Percentiles rank a stretch among this genome's conserved stretches.
phyloP scores from a whole-genome alignment of 1,140 invertebrate species.

The Ceratosolen solmsi region DNA sequence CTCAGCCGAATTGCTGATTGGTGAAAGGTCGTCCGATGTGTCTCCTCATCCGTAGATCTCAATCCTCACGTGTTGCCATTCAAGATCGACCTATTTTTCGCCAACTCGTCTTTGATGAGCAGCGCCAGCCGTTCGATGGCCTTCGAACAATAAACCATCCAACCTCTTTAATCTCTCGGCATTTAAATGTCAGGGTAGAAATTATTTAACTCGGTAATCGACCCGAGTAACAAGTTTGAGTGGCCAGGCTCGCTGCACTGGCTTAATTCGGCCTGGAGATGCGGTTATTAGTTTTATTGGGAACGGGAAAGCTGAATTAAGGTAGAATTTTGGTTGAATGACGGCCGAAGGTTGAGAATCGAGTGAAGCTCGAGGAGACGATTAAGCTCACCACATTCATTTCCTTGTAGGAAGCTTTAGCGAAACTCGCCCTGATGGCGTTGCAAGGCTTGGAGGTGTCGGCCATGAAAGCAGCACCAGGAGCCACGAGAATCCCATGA shows the following conservation, averaged over 20 bases:
- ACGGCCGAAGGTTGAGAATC: no score
- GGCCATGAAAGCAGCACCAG: constrained; percentile 81
- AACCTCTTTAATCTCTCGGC: not conserved
- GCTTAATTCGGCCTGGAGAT: not conserved
- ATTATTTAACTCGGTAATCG: no score
- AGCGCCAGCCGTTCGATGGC: constrained; percentile 64
- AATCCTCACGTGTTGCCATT: constrained; percentile 59
- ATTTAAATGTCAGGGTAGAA: no score
- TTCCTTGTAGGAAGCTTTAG: constrained; percentile 77
- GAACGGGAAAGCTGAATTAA: not conserved
- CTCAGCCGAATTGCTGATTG: constrained; percentile 3
- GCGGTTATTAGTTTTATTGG: not conserved
- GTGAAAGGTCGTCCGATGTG: constrained; percentile 24
- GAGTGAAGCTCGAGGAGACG: not conserved
- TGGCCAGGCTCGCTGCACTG: not conserved
- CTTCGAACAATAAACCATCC: constrained; percentile 47
- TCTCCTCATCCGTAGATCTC: not conserved
- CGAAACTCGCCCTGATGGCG: constrained; percentile 81
- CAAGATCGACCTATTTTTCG: constrained; percentile 53
- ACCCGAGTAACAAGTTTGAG: no score
- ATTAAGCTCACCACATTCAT: constrained; percentile 74
- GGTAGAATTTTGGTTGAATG: not conserved
- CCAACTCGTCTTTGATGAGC: constrained; percentile 63
- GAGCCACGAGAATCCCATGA: constrained; percentile 79
- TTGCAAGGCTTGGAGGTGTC: constrained; percentile 76